Evolutionary conservation across 2,113 vertebrate species (phyloP), one percentile per base, ranked within the genome.

Genomic region (Prolemur simus): DNA sequence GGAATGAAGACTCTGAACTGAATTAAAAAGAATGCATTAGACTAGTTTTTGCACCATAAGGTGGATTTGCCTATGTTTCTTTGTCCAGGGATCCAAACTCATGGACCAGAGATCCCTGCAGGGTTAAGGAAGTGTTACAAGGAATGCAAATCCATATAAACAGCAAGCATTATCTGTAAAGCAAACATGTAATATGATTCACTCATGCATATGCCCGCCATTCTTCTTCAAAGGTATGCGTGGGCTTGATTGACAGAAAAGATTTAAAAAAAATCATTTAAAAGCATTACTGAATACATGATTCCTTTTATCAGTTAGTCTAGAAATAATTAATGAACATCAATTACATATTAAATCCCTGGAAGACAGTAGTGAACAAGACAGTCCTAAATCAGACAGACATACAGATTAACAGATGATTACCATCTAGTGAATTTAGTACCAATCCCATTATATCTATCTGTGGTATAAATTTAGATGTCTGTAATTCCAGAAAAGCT

Each of bases 311-410:
- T 85, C 9, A 64, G n/a, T 81, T 87, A 92, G 29, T 69, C 71
- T 9, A 91, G 69, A 95, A 93, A 83, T 95, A 94, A 66, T 73
- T 87, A 78, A 76, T 84, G 32, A 77, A n/a, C 49, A 90, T 80
- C 29, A 42, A 64, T 45, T 77, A 18, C 54, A 42, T 49, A 60
- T 76, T 71, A 86, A 95, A 12, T 73, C 49, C 52, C 47, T 45
- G 47, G 32, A 82, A 58, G 21, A 71, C 69, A 77, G n/a, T 71
- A 85, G n/a, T 77, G 63, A 96, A 86, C 27, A 20, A 82, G 77
- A 94, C 23, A 91, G 29, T 47, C 63, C 69, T 60, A 96, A 91
- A 11, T 82, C 71, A 68, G 58, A 77, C 47, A 93, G n/a, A 73
- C 32, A n/a, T 66, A 77, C n/a, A 86, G 80, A 69, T 66, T 78